These are phyloP conservation scores for Ceramica pisi DNA, from an alignment of 2,888 invertebrate species.

Conservation along the genomic window DNA sequence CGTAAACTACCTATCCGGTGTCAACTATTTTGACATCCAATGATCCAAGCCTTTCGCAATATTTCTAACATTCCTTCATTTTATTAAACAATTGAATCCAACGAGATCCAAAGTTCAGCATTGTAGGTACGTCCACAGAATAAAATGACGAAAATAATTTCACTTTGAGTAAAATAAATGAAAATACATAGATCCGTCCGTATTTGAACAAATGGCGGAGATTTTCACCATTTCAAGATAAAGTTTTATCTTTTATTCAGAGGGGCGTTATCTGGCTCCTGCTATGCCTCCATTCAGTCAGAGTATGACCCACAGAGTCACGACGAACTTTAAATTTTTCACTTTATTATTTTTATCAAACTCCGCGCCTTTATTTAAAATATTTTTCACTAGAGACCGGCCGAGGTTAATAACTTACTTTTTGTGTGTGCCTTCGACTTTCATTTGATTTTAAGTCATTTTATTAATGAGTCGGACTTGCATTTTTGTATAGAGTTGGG, in stretches of 20 bases:
- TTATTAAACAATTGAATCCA: slow-evolving; percentile 7
- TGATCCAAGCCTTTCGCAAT: background rate
- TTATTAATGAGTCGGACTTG: slow-evolving; percentile 50
- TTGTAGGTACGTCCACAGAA: background rate
- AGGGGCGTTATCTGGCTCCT: slow-evolving; percentile 56
- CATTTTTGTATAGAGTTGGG: slow-evolving; percentile 35
- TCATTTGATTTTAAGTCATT: slow-evolving; percentile 36
- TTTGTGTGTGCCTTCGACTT: slow-evolving; percentile 20
- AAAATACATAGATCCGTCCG: slow-evolving; percentile 45
- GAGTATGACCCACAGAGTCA: slow-evolving; percentile 34
- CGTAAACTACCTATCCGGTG: background rate
- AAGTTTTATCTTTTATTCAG: slow-evolving; percentile 68
- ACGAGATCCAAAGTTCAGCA: slow-evolving; percentile 5
- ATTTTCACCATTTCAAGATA: slow-evolving; percentile 65
- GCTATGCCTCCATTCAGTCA: slow-evolving; percentile 52
- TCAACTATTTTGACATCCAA: background rate
- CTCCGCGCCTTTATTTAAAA: slow-evolving; percentile 32
- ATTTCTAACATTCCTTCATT: slow-evolving; percentile 3
- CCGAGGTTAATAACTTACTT: slow-evolving; percentile 40
- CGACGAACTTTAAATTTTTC: slow-evolving; percentile 59
- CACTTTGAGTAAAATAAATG: slow-evolving; percentile 48
- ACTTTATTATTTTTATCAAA: slow-evolving; percentile 65
- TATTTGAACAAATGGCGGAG: slow-evolving; percentile 57
- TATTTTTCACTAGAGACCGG: slow-evolving; percentile 36
- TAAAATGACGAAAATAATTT: slow-evolving; percentile 44